A percentile compares a stretch with the other conserved stretches of the same genome.
Evolutionary conservation across 2,113 vertebrate species (phyloP).

Genomic region (Anser cygnoides): DNA sequence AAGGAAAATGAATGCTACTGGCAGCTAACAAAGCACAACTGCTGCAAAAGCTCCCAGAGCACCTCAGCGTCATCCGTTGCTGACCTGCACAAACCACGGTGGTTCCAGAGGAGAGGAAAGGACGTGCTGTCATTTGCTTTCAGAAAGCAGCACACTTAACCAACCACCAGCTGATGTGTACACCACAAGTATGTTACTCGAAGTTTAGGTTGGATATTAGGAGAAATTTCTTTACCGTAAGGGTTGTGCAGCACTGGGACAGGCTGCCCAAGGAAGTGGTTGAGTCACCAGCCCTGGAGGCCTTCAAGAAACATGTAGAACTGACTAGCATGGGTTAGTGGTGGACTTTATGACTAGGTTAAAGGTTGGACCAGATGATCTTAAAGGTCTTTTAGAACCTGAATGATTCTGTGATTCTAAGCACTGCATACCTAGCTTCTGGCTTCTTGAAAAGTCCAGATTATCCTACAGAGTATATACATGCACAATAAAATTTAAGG

Average conservation of each 20-base stretch:
- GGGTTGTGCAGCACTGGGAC: no score
- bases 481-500: not conserved
- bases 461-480: accelerated
- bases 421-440: not conserved
- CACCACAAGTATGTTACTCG: no score
- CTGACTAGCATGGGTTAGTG: no score
- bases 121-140: not conserved
- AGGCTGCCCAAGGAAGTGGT: no score
- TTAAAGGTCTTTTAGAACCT: no score
- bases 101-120: not conserved
- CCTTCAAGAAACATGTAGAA: no score
- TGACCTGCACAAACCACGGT: not conserved
- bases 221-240: no score
- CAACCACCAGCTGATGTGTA: not conserved
- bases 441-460: not conserved
- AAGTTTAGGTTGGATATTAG: no score
- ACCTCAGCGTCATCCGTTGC: not conserved
- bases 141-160: not conserved
- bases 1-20: not conserved
- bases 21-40: not conserved
- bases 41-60: not conserved
- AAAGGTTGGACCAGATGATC: no score
- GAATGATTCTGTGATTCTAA: not conserved
- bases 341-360: no score
- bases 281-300: no score